phyloP scores from a whole-genome alignment of 2,113 vertebrate genomes.

The Halcyon senegalensis region DNA sequence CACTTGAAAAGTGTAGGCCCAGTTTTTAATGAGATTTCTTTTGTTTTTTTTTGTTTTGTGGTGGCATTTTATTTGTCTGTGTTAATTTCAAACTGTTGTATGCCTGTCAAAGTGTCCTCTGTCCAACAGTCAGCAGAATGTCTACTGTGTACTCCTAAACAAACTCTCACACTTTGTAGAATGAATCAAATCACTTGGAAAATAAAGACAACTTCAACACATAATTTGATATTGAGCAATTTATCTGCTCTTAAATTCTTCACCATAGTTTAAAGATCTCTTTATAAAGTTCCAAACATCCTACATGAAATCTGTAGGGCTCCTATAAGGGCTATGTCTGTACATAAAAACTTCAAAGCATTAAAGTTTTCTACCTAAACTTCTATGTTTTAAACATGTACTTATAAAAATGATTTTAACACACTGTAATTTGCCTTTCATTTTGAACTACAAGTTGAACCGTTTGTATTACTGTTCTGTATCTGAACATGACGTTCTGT shows the following conservation, averaged over 20 bases:
- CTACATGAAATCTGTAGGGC: not conserved
- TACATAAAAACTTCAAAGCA: not conserved
- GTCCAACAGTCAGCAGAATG: not conserved
- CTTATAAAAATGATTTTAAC: conserved; percentile 24
- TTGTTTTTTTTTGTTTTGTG: not conserved
- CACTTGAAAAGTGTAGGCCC: not conserved
- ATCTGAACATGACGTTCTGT: conserved; percentile 20
- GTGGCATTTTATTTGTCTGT: not conserved
- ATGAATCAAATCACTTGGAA: not conserved
- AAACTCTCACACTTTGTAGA: not conserved
- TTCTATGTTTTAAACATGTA: conserved; percentile 26
- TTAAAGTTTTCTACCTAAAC: not conserved
- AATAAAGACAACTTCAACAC: not conserved
- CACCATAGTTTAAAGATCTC: not conserved
- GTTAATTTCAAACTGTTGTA: not conserved
- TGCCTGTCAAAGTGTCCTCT: not conserved
- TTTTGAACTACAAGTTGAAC: conserved; percentile 60
- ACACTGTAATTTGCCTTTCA: conserved; percentile 51
- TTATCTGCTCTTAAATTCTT: not conserved
- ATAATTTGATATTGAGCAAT: not conserved
- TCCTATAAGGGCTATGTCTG: not conserved
- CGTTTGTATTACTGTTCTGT: conserved; percentile 19
- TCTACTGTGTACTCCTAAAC: not conserved
- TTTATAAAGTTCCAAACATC: not conserved
- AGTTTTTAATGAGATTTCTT: not conserved